Conservation (phyloP, 92 coral and sea anemone species). For the Epizoanthus ramosus region DNA sequence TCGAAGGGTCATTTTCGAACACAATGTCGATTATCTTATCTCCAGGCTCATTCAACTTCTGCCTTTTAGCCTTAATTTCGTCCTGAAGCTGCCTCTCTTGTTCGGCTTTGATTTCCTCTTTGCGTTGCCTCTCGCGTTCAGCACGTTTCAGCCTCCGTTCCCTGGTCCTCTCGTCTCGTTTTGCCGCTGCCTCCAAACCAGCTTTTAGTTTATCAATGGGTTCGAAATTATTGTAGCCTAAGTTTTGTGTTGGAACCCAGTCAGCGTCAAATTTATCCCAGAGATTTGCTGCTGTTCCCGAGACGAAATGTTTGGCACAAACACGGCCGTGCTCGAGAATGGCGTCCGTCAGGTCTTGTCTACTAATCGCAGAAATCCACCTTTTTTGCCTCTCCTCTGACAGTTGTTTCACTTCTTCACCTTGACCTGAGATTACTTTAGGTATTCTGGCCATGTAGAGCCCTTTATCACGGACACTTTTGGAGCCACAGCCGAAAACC, state of each 20-base stretch:
- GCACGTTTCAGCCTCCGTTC: slow-evolving; percentile 15
- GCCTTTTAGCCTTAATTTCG: background rate
- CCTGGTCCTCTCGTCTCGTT: slow-evolving; percentile 37
- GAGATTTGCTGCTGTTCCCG: slow-evolving; percentile 35
- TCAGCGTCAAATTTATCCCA: slow-evolving; percentile 45
- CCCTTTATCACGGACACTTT: slow-evolving; percentile 42
- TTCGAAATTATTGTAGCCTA: slow-evolving; percentile 30
- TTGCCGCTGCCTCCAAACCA: slow-evolving; percentile 28
- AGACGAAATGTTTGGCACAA: slow-evolving; percentile 11
- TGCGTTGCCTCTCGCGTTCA: slow-evolving; percentile 1
- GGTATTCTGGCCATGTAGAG: slow-evolving; percentile 39
- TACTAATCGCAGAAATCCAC: slow-evolving; percentile 8
- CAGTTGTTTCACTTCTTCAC: background rate
- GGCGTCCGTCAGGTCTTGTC: slow-evolving; percentile 30
- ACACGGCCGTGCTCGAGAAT: slow-evolving; percentile 34
- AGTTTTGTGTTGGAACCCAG: slow-evolving; percentile 33
- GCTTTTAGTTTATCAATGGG: slow-evolving; percentile 40
- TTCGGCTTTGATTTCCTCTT: slow-evolving; percentile 1
- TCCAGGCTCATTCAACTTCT: background rate
- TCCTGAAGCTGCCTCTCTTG: background rate
- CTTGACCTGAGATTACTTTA: background rate
- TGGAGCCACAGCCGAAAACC: slow-evolving; percentile 40
- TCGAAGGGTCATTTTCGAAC: background rate
- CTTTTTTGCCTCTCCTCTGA: background rate
- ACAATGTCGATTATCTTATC: background rate